These are phyloP conservation scores for Piaya cayana DNA, from an alignment of 2,113 vertebrate genomes.

Conservation along the genomic window DNA sequence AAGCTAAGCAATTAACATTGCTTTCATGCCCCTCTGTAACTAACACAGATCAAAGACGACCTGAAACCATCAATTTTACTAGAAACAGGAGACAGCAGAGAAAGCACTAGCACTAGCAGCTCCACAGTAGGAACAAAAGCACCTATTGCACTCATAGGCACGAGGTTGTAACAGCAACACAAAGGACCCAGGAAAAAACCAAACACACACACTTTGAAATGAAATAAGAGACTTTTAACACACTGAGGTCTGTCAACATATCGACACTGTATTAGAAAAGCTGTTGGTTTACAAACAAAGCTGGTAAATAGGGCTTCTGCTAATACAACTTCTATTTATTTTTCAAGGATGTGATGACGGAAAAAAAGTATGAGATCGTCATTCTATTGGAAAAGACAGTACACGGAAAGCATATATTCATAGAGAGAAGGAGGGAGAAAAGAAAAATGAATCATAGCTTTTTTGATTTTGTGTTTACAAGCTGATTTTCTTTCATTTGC, in stretches of 20 bases:
- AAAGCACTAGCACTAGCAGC: not conserved
- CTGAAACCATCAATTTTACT: conserved; percentile 17
- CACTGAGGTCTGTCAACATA: not conserved
- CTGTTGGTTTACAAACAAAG: not conserved
- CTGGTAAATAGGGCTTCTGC: not conserved
- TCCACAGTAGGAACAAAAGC: not conserved
- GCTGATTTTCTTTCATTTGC: not conserved
- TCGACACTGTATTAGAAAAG: not conserved
- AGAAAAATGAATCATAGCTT: not conserved
- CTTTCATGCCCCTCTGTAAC: conserved; percentile 66
- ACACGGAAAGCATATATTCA: not conserved
- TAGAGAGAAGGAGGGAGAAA: not conserved
- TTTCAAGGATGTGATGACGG: not conserved
- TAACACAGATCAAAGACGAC: conserved; percentile 59
- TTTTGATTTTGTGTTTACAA: not conserved
- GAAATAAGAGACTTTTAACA: not conserved
- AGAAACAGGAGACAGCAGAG: not conserved
- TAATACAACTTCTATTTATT: not conserved
- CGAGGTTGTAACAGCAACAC: not conserved
- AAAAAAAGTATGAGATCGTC: not conserved
- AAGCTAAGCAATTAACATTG: conserved; percentile 69
- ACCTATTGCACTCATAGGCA: not conserved
- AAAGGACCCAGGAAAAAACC: not conserved
- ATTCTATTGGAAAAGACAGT: not conserved
- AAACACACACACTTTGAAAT: not conserved